Percentiles rank a stretch among this genome's conserved stretches.
Conservation (phyloP, 23 tunicate genomes). For the Phallusia fumigata region DNA sequence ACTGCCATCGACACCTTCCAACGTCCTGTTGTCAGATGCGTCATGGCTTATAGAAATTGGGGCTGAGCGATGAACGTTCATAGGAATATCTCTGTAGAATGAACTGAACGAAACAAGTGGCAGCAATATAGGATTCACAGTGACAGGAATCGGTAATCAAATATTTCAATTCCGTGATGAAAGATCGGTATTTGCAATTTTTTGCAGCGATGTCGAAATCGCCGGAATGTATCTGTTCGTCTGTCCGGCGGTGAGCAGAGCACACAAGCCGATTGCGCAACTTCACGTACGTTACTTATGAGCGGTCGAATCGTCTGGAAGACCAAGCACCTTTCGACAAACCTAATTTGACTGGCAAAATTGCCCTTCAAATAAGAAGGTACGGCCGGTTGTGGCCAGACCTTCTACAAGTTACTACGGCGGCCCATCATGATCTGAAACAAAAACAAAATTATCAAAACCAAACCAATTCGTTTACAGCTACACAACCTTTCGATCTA, state of each 20-base stretch:
- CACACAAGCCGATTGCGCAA: not conserved
- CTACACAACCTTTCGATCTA: too few relatives aligned
- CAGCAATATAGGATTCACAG: not conserved
- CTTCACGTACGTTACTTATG: not conserved
- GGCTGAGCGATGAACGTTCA: slow-evolving; percentile 69
- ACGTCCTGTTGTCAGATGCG: slow-evolving; percentile 17
- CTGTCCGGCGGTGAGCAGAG: not conserved
- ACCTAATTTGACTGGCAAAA: slow-evolving; percentile 9
- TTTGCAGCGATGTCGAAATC: not conserved
- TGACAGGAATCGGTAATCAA: not conserved
- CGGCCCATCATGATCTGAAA: slow-evolving; percentile 3
- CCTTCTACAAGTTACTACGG: not conserved
- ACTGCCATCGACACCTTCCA: slow-evolving; percentile 18
- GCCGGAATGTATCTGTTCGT: not conserved
- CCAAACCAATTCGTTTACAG: not conserved
- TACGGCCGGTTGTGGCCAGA: not conserved
- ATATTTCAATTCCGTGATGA: not conserved
- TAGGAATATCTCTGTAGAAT: not conserved
- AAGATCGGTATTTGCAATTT: not conserved
- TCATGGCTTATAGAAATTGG: slow-evolving; percentile 66
- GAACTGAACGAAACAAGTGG: not conserved
- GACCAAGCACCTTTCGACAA: not conserved
- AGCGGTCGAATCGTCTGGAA: not conserved
- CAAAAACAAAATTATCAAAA: not conserved
- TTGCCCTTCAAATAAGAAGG: not conserved